Percentiles rank a stretch among this genome's conserved stretches.
Evolutionary conservation across 1,140 invertebrate species (phyloP).

Genomic region (Ceratina australensis): DNA sequence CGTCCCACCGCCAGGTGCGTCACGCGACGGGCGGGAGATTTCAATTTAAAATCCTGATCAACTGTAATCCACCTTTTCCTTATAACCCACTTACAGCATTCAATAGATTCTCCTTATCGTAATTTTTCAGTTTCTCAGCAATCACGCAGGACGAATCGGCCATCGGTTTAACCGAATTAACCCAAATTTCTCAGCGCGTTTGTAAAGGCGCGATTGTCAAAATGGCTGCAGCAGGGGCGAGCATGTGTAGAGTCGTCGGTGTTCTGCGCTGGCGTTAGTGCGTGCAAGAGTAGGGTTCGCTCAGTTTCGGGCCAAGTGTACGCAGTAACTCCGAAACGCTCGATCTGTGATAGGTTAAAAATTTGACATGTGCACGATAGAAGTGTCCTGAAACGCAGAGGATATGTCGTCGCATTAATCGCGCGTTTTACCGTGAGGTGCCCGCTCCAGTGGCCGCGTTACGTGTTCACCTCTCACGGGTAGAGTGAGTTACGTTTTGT

Average conservation of each 20-base stretch:
- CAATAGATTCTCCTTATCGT: neutral
- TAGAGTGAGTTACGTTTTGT: neutral
- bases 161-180: no score
- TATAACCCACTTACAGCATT: no score
- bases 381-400: neutral
- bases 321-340: constrained; percentile 7
- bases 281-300: constrained; percentile 30
- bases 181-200: constrained; percentile 28
- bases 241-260: constrained; percentile 38
- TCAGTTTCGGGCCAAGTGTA: constrained; percentile 34
- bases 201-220: constrained; percentile 30
- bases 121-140: neutral
- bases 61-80: neutral
- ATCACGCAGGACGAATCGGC: neutral
- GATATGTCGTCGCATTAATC: constrained; percentile 17
- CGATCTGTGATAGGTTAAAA: constrained; percentile 32
- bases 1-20: no score
- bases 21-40: constrained; percentile 22
- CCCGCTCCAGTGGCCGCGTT: constrained; percentile 10
- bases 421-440: constrained; percentile 10
- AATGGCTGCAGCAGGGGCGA: constrained; percentile 50
- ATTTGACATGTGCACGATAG: constrained; percentile 31
- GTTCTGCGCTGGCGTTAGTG: constrained; percentile 43
- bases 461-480: neutral
- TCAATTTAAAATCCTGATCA: constrained; percentile 1